Evolutionary conservation across 2,888 invertebrate species (phyloP), one percentile per base, ranked within the genome.

Genomic region (Dexiosoma caninum): DNA sequence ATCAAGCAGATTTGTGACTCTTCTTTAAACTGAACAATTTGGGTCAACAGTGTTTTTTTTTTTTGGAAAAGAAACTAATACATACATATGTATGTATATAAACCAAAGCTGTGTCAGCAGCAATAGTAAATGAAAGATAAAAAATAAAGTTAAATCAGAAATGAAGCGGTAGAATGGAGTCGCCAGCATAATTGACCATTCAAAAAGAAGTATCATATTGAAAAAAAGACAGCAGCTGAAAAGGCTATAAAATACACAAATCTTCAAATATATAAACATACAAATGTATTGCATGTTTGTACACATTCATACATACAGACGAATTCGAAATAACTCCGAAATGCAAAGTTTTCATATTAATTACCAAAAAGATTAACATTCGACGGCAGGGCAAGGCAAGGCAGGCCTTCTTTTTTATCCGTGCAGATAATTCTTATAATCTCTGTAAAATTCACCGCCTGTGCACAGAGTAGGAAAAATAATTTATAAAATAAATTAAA

Each of bases 21-120:
- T 23, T 69, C 67, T 57, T 46, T 1, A 44, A 44, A 66, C 30
- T 49, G 23, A 32, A 37, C 21, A 57, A 77, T 77, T 64, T 77
- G 70, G 77, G 77, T 70, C 70, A 70, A 62, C 69, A 21, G 32
- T 57, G 62, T 67, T 42, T 59, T 67, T 59, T 67, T 30, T 12
- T 42, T 67, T 37, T 55, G 0, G 46, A 19, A 32, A 59, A 75
- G 32, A 23, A 49, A 7, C 4, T 2, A n/a, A 7, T 30, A 8
- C 9, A 30, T 7, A 44, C n/a, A n/a, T n/a, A n/a, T n/a, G n/a
- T n/a, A n/a, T n/a, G n/a, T n/a, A n/a, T n/a, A n/a, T n/a, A n/a
- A n/a, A n/a, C n/a, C n/a, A 19, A 40, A 57, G 66, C 55, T 30
- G 19, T 69, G 55, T 46, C 76, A 69, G 69, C 76, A 77, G 46